Percentiles rank a stretch among this genome's conserved stretches.
Evolutionary conservation across 2,888 invertebrate species (phyloP).

Genomic region (Petrolisthes manimaculis): DNA sequence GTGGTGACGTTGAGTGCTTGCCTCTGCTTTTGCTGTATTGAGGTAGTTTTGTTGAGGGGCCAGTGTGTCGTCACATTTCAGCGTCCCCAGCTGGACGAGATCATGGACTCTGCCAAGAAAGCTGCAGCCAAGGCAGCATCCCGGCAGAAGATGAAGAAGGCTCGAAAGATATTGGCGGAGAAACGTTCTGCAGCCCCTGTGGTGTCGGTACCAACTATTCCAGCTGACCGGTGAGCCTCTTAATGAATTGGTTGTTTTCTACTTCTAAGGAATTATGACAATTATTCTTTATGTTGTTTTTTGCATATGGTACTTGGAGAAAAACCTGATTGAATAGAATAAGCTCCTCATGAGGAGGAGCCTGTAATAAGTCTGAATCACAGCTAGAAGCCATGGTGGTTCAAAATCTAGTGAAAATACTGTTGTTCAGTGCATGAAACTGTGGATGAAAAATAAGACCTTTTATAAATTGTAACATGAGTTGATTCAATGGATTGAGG

Average conservation of each 20-base stretch:
- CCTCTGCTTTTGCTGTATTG: conserved; percentile 58
- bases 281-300: not conserved
- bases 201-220: conserved; percentile 93
- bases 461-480: too few species aligned
- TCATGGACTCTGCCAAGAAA: conserved; percentile 67
- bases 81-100: conserved; percentile 66
- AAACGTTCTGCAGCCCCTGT: conserved; percentile 91
- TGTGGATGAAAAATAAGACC: too few species aligned
- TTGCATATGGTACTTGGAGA: not conserved
- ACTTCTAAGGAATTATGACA: not conserved
- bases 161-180: conserved; percentile 86
- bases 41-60: conserved; percentile 60
- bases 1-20: conserved; percentile 30
- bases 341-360: too few species aligned
- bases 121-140: conserved; percentile 75
- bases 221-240: conserved; percentile 75
- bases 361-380: too few species aligned
- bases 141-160: conserved; percentile 87
- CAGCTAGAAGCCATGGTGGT: too few species aligned
- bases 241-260: not conserved
- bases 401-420: too few species aligned
- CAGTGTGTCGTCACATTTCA: conserved; percentile 63
- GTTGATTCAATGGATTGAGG: too few species aligned
- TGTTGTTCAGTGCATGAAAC: too few species aligned
- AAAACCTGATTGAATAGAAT: too few species aligned